Evolutionary conservation across 2,113 vertebrate genomes (phyloP).

Genomic region (Columbina picui): DNA sequence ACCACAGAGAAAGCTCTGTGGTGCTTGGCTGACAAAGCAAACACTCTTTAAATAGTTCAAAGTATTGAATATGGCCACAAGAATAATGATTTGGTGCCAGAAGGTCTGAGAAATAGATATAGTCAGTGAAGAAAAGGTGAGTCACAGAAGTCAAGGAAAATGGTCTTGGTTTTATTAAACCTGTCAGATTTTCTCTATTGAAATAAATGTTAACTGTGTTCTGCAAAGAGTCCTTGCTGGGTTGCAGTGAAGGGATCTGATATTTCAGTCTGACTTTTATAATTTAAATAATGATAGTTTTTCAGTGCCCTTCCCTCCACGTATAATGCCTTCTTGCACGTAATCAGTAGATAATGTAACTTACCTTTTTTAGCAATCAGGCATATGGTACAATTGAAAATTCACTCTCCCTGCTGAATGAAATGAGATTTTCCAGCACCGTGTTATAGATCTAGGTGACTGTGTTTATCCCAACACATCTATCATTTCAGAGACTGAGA

Average conservation of each 20-base stretch:
- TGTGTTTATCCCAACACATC: slow-evolving; percentile 49
- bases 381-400: not conserved
- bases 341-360: slow-evolving; percentile 51
- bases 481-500: not conserved
- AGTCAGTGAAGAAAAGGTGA: slow-evolving; percentile 41
- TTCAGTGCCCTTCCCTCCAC: not conserved
- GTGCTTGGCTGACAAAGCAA: not conserved
- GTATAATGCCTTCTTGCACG: not conserved
- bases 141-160: slow-evolving; percentile 58
- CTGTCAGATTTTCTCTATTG: slow-evolving; percentile 49
- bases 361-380: slow-evolving; percentile 6
- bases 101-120: slow-evolving; percentile 41
- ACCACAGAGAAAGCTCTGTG: not conserved
- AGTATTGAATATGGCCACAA: not conserved
- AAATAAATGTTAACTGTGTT: slow-evolving; percentile 47
- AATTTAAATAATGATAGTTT: slow-evolving; percentile 31
- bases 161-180: slow-evolving; percentile 47
- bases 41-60: not conserved
- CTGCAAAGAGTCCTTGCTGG: slow-evolving; percentile 1
- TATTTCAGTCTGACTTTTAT: slow-evolving; percentile 30
- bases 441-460: slow-evolving; percentile 6
- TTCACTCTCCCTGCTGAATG: not conserved
- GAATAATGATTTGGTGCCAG: slow-evolving; percentile 48
- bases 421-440: slow-evolving; percentile 20
- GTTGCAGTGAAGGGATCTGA: slow-evolving; percentile 11